phyloP scores from a whole-genome alignment of 2,797 vertebrate species.

The Hephaestus fuliginosus region DNA sequence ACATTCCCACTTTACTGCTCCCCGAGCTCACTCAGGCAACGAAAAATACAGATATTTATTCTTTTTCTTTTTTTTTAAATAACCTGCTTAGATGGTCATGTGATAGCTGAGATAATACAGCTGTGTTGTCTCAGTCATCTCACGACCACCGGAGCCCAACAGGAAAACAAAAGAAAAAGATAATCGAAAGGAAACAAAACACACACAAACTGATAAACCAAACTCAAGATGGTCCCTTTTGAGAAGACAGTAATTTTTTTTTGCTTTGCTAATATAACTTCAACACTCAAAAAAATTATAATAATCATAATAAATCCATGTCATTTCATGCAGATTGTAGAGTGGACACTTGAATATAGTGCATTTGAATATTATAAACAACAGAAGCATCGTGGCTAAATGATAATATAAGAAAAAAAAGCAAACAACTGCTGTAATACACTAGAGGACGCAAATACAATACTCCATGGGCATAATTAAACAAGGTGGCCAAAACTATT shows the following conservation, averaged over 20 bases:
- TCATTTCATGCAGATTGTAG: conserved; percentile 73
- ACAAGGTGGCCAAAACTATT: conserved; percentile 29
- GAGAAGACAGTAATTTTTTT: conserved; percentile 45
- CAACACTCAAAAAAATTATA: conserved; percentile 64
- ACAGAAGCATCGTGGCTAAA: conserved; percentile 69
- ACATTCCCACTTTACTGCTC: conserved; percentile 40
- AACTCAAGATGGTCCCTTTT: conserved; percentile 74
- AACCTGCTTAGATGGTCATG: conserved; percentile 39
- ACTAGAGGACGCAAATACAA: conserved; percentile 43
- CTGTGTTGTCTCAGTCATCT: conserved; percentile 52
- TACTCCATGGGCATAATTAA: conserved; percentile 52
- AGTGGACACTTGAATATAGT: conserved; percentile 70
- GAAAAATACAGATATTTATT: conserved; percentile 35
- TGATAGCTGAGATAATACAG: conserved; percentile 60
- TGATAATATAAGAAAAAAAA: conserved; percentile 47
- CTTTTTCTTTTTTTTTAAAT: conserved; percentile 23
- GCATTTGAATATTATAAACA: conserved; percentile 72
- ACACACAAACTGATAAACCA: conserved; percentile 62
- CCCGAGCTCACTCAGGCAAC: conserved; percentile 52
- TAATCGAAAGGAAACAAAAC: conserved; percentile 45
- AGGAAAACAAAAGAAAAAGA: conserved; percentile 41
- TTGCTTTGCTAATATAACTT: conserved; percentile 52
- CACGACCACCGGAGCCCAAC: conserved; percentile 42
- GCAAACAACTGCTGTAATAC: conserved; percentile 48
- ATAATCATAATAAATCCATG: conserved; percentile 58